Evolutionary conservation across 2,888 invertebrate genomes (phyloP).

Genomic region (Leistus spinibarbis): DNA sequence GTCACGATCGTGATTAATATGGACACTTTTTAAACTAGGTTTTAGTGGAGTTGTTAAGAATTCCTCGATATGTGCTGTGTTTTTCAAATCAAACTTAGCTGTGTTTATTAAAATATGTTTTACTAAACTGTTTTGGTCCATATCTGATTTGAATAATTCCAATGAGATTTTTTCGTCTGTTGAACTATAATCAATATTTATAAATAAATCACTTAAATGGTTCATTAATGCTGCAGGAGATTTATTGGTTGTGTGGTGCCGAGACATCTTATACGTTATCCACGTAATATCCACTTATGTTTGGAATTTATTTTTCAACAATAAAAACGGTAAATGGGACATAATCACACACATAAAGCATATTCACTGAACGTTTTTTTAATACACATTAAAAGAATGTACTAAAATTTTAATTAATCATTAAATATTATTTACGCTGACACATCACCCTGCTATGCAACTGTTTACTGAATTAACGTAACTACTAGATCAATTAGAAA

Average conservation of each 20-base stretch:
- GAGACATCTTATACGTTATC: slow-evolving; percentile 7
- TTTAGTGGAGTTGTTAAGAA: neutral
- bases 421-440: neutral
- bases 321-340: slow-evolving; percentile 2
- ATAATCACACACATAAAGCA: neutral
- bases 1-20: neutral
- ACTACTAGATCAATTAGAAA: neutral
- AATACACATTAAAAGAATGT: neutral
- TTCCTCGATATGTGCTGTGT: neutral
- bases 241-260: neutral
- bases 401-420: slow-evolving; percentile 20
- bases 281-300: neutral
- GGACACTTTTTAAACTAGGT: neutral
- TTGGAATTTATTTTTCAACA: neutral
- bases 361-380: neutral
- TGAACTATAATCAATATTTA: slow-evolving; percentile 29
- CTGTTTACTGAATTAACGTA: neutral
- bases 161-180: slow-evolving; percentile 30
- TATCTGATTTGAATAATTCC: slow-evolving; percentile 15
- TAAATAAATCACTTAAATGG: slow-evolving; percentile 14
- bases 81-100: neutral
- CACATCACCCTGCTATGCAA: neutral
- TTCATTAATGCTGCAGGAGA: neutral
- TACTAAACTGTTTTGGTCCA: slow-evolving; percentile 8
- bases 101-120: neutral